Evolutionary conservation across 2,888 invertebrate species (phyloP), one percentile per base, ranked within the genome.

Genomic region (Zootermopsis nevadensis): DNA sequence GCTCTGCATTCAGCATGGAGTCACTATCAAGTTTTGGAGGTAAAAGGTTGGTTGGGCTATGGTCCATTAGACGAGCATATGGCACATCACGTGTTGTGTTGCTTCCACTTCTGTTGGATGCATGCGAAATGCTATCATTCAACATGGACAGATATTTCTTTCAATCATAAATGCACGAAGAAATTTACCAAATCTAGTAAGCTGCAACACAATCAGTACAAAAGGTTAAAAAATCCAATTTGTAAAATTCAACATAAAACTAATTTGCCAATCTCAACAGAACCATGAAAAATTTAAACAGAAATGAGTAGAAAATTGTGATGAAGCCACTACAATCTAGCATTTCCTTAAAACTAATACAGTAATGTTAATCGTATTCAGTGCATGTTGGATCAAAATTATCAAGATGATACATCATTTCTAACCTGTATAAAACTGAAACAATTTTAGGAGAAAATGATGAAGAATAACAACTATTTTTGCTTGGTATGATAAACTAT

Each of bases 31-130:
- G 91, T 89, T 94, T 95, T 0, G 92, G 91, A 85, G 89, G 92
- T 89, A 89, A 87, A 66, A 89, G 90, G 55, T 80, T 80, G 67
- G 89, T 89, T 0, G 91, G 91, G 87, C 93, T 93, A 0, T 93
- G 91, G 86, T 96, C 96, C 10, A 96, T 92, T 81, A 97, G 90
- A 60, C 96, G 92, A 3, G 96, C 93, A 88, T 96, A 97, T 0
- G 96, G 96, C 24, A 96, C 96, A 87, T 95, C 95, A 86, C 91
- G 92, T 85, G 90, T 90, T 86, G 24, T 30, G 31, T 74, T 74
- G 15, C 38, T 33, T 24, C 74, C 38, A 33, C 74, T 74, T 31
- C 33, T 74, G 38, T 31, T 15, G 33, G 30, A 74, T 74, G 74
- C 74, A 74, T 74, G 74, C 42, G 38, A 74, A 27, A 22, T 15